Evolutionary conservation across 92 coral and sea anemone species (phyloP).

Genomic region (Parazoanthus darwini): DNA sequence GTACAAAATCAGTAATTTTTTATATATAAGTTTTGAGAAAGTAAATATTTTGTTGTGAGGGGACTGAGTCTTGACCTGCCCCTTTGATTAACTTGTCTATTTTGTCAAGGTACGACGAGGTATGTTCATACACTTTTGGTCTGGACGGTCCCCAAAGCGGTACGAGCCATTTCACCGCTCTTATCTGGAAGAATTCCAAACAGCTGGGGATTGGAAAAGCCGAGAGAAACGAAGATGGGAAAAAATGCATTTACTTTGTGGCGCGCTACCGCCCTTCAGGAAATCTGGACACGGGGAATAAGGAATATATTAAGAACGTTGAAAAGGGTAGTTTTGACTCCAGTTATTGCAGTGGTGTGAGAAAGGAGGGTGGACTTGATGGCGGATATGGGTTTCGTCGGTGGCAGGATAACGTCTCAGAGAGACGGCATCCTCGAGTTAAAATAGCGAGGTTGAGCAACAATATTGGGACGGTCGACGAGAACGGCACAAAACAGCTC

Average conservation of each 20-base stretch:
- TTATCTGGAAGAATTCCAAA: conserved; percentile 82
- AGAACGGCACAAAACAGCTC: background rate
- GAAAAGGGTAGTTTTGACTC: conserved; percentile 68
- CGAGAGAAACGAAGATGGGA: conserved; percentile 56
- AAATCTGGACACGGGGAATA: conserved; percentile 58
- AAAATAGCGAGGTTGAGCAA: background rate
- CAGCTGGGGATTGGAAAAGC: conserved; percentile 87
- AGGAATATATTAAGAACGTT: conserved; percentile 61
- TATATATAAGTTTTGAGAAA: too few relatives aligned
- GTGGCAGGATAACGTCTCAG: conserved; percentile 7
- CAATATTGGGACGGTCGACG: too few relatives aligned
- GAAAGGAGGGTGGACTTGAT: conserved; percentile 64
- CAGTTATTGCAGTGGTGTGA: conserved; percentile 60
- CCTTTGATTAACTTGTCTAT: background rate
- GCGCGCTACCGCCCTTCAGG: conserved; percentile 88
- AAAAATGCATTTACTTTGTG: conserved; percentile 73
- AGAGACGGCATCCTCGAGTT: background rate
- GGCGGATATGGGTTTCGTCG: conserved; percentile 76
- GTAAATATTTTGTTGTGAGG: too few relatives aligned
- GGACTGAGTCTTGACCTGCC: background rate
- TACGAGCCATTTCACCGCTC: conserved; percentile 76
- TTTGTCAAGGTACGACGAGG: conserved; percentile 83
- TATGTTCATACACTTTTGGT: conserved; percentile 74
- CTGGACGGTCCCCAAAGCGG: conserved; percentile 61
- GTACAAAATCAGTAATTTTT: too few relatives aligned